Percentiles rank a stretch among this genome's conserved stretches.
These are phyloP conservation scores for Drosophila kikkawai DNA, from an alignment of 1,140 invertebrate species.

Conservation along the genomic window DNA sequence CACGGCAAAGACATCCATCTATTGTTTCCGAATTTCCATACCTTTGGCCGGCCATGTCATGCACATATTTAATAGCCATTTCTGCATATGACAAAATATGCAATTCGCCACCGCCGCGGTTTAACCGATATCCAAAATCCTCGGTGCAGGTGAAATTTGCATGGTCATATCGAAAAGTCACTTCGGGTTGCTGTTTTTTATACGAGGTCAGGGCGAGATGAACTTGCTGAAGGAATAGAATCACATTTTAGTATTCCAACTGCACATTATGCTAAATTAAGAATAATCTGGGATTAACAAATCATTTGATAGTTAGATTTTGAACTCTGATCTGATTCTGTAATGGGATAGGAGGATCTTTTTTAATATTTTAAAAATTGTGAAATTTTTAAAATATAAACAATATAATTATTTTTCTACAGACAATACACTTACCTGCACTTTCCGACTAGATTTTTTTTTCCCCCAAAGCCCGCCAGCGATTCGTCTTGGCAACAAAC, in stretches of 20 bases:
- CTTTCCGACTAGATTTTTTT: neutral
- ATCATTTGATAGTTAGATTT: constrained; percentile 44
- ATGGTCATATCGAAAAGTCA: constrained; percentile 72
- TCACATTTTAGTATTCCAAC: constrained; percentile 41
- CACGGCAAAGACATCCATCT: constrained; percentile 45
- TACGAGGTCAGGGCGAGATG: constrained; percentile 62
- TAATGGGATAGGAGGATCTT: neutral
- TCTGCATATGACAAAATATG: constrained; percentile 78
- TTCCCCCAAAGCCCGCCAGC: too few relatives aligned
- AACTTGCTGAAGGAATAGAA: constrained; percentile 29
- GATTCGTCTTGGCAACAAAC: constrained; percentile 33
- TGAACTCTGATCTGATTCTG: constrained; percentile 35
- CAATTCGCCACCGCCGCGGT: constrained; percentile 32
- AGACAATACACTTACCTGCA: neutral
- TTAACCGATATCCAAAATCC: constrained; percentile 33
- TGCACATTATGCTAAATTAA: constrained; percentile 55
- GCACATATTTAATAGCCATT: constrained; percentile 80
- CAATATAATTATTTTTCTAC: too few relatives aligned
- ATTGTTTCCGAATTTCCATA: constrained; percentile 58
- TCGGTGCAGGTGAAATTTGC: constrained; percentile 75
- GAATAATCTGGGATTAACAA: constrained; percentile 19
- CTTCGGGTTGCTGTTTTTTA: constrained; percentile 6
- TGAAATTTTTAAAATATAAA: too few relatives aligned
- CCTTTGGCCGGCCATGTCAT: constrained; percentile 55
- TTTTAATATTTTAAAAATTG: neutral